phyloP scores from a whole-genome alignment of 2,113 vertebrate species.

The Tragelaphus buxtoni region DNA sequence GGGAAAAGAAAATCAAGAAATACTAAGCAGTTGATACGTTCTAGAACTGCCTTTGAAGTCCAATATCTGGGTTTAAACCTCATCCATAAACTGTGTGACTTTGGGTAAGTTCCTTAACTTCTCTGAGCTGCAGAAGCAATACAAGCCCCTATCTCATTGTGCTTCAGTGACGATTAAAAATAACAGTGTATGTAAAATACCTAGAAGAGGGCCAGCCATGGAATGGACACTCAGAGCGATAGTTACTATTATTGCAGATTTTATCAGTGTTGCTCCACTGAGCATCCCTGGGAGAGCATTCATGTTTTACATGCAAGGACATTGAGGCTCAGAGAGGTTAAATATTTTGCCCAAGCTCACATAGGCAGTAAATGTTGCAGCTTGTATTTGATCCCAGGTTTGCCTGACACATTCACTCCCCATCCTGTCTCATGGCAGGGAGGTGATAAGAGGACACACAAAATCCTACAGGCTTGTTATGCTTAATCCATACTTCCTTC shows the following conservation, averaged over 20 bases:
- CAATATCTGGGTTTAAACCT: not conserved
- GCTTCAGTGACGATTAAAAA: not conserved
- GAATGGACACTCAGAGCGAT: not conserved
- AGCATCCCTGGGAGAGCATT: not conserved
- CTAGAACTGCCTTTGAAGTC: not conserved
- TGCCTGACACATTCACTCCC: not conserved
- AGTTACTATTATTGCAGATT: not conserved
- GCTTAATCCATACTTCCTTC: not conserved
- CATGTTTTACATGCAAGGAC: not conserved
- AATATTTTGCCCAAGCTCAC: not conserved
- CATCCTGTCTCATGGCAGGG: not conserved
- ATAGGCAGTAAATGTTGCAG: not conserved
- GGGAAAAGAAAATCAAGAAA: not conserved
- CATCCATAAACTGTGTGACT: not conserved
- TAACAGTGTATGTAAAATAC: not conserved
- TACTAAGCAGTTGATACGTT: not conserved
- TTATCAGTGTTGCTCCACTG: not conserved
- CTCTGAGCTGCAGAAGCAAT: not conserved
- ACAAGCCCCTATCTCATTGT: not conserved
- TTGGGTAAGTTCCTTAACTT: not conserved
- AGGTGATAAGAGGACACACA: not conserved
- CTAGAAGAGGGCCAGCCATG: not conserved
- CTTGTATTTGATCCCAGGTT: not conserved
- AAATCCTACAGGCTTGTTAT: not conserved
- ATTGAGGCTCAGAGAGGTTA: not conserved